A percentile compares a stretch with the other conserved stretches of the same genome.
phyloP scores from a whole-genome alignment of 92 coral and sea anemone genomes.

The Pocillopora meandrina region DNA sequence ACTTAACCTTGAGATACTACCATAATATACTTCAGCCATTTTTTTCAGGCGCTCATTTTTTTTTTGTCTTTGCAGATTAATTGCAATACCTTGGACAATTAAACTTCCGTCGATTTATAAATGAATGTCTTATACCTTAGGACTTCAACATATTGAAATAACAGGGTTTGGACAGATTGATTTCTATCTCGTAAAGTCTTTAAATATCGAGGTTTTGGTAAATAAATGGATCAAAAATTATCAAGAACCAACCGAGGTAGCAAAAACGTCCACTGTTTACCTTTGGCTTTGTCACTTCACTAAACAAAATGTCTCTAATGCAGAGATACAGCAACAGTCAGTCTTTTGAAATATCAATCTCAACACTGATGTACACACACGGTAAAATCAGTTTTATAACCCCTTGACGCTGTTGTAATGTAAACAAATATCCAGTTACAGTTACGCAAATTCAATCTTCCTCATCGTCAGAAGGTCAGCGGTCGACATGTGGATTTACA shows the following conservation, averaged over 20 bases:
- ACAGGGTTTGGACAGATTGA: too few species aligned
- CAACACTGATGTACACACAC: neutral
- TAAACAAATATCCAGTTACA: neutral
- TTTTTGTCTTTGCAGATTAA: too few species aligned
- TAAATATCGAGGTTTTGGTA: neutral
- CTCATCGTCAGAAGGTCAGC: slow-evolving; percentile 13
- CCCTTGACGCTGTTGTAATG: neutral
- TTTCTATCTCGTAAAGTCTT: too few species aligned
- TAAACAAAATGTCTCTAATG: neutral
- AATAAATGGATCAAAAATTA: neutral
- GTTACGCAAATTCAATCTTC: neutral
- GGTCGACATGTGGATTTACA: slow-evolving; percentile 1
- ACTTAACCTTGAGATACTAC: too few species aligned
- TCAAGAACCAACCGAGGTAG: neutral
- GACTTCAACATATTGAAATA: too few species aligned
- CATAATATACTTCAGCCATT: too few species aligned
- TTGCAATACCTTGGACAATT: too few species aligned
- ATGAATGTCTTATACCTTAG: too few species aligned
- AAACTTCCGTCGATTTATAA: too few species aligned
- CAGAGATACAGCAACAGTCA: neutral
- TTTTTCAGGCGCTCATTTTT: too few species aligned
- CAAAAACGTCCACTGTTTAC: neutral
- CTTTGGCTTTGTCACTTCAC: neutral
- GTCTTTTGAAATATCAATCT: neutral
- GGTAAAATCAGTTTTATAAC: neutral